Conservation (phyloP, 2,797 vertebrate species). For the Gymnopithys bicolor region DNA sequence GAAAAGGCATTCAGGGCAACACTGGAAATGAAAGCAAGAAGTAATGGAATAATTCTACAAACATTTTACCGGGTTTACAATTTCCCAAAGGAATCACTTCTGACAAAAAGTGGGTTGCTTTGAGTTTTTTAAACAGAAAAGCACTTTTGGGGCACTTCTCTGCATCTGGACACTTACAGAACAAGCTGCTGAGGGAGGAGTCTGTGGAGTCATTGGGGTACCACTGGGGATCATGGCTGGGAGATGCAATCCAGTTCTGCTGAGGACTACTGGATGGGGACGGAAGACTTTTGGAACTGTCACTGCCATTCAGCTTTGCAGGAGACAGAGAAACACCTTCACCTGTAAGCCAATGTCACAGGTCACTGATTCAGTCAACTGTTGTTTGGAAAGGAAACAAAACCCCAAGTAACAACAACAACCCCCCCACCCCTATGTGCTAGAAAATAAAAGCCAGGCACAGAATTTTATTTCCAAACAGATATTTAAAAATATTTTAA, state of each 20-base stretch:
- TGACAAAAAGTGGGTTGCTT: neutral
- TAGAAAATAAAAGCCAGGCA: neutral
- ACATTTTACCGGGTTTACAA: neutral
- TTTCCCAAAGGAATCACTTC: neutral
- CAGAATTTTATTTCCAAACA: neutral
- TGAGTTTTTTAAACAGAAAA: neutral
- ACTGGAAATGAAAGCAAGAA: neutral
- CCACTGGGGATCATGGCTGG: constrained; percentile 98
- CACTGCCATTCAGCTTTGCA: constrained; percentile 90
- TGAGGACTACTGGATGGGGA: constrained; percentile 92
- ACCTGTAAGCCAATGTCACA: constrained; percentile 74
- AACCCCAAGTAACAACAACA: neutral
- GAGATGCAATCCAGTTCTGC: constrained; percentile 95
- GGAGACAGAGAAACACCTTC: constrained; percentile 92
- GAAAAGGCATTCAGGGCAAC: neutral
- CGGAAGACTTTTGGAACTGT: constrained; percentile 90
- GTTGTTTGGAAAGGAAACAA: neutral
- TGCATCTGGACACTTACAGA: constrained; percentile 83
- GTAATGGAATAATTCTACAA: neutral
- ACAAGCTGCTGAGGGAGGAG: constrained; percentile 93
- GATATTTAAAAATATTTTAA: neutral
- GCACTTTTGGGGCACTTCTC: neutral
- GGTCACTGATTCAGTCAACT: neutral
- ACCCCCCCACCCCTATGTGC: fast-evolving
- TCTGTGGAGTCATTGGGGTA: constrained; percentile 96